Base-by-base conservation (phyloP, 2,888 invertebrate species). In the Nemurella pictetii region DNA sequence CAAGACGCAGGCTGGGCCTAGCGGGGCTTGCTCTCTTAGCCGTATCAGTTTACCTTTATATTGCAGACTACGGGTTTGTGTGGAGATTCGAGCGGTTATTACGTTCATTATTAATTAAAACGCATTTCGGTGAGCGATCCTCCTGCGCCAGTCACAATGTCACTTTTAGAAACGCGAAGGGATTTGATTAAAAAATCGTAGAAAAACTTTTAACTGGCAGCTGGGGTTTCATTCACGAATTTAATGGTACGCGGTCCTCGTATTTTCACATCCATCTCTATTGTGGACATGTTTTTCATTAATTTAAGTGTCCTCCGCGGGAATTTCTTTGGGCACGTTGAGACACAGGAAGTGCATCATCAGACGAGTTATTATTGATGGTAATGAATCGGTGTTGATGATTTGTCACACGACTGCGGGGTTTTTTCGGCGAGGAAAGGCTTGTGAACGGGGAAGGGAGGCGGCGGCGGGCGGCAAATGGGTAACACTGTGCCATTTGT, bases 321-420 rank as follows among this genome's bases (percentile, higher is more conserved):
- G 55, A 15, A 55, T 55, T 55, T 55, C 55, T 55, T 55, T 20
- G 55, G 2, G 20, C 55, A 12, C 55, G 12, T 12, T 12, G 20
- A 55, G 20, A 3, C 1, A 55, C 55, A 7, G 12, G 15, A n/a
- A 55, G 55, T 55, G 55, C 15, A 55, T 55, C 55, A 55, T 55
- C 55, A 55, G 15, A 15, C 3, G 55, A 75, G 32, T 80, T 20
- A 35, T 80, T 80, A 80, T 80, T 80, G 80, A 35, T 35, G 80
- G 30, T 80, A 80, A 80, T 80, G 80, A 80, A 80, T 80, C 26
- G 32, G 32, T 25, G 36, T 20, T 80, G 82, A 82, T 82, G 82
- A 82, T 82, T 82, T 82, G 82, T 82, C 82, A 72, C 82, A 20
- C 12, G 72, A 28, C 75, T 25, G 26, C 5, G 75, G 9, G 75